A percentile compares a stretch with the other conserved stretches of the same genome.
Evolutionary conservation across 1,140 invertebrate species (phyloP).

Genomic region (Nymphalis io): DNA sequence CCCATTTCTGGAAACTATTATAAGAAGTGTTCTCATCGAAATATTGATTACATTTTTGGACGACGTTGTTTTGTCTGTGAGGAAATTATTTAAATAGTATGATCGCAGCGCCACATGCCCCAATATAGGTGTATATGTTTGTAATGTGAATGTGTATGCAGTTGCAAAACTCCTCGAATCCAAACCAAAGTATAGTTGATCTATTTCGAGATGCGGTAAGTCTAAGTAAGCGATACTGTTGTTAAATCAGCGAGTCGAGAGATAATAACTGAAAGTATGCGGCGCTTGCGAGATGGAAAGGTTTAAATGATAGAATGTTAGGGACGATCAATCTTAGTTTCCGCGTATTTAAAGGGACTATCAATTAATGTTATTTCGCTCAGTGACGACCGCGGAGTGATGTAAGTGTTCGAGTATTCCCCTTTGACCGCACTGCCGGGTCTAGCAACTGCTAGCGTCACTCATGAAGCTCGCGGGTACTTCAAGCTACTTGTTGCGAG

Average conservation of each 20-base stretch:
- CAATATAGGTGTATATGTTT: too few relatives aligned
- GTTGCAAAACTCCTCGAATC: too few relatives aligned
- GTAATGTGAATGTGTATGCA: too few relatives aligned
- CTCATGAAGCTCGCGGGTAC: neutral
- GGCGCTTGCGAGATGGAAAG: neutral
- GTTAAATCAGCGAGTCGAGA: neutral
- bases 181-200: too few relatives aligned
- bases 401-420: constrained; percentile 10
- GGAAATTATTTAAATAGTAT: too few relatives aligned
- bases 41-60: too few relatives aligned
- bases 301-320: constrained; percentile 6
- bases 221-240: too few relatives aligned
- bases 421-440: neutral
- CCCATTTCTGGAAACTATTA: too few relatives aligned
- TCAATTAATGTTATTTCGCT: constrained; percentile 3
- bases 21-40: too few relatives aligned
- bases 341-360: constrained; percentile 16
- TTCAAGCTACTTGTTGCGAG: constrained; percentile 1
- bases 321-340: constrained; percentile 23
- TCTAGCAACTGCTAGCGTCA: neutral
- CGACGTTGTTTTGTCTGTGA: too few relatives aligned
- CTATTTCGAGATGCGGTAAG: too few relatives aligned
- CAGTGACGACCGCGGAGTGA: neutral
- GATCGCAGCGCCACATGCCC: too few relatives aligned
- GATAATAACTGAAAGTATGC: neutral